Conservation (phyloP, 1,140 invertebrate genomes). For the Ostrea denselamellosa region DNA sequence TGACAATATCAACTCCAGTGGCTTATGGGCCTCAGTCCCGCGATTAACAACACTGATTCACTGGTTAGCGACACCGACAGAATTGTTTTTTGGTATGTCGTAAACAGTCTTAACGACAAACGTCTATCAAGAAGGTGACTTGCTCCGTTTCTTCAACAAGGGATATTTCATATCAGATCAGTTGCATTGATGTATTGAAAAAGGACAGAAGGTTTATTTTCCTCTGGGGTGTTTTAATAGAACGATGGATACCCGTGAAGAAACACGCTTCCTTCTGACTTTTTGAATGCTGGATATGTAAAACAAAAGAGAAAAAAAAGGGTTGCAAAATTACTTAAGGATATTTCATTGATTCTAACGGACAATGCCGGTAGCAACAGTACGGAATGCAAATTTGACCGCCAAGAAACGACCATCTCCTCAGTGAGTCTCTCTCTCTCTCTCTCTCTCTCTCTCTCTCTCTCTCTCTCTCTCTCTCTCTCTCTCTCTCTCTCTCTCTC, state of each 20-base stretch:
- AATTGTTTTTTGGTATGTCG: constrained; percentile 38
- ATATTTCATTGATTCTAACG: background rate
- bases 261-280: background rate
- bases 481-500: background rate
- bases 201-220: background rate
- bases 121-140: constrained; percentile 8
- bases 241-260: background rate
- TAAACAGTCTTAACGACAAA: constrained; percentile 26
- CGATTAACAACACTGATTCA: constrained; percentile 35
- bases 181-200: background rate
- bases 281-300: background rate
- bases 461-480: constrained; percentile 9
- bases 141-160: background rate
- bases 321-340: background rate
- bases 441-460: constrained; percentile 2
- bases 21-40: constrained; percentile 13
- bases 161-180: background rate
- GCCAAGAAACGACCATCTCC: constrained; percentile 33
- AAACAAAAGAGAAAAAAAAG: background rate
- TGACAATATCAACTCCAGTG: constrained; percentile 39
- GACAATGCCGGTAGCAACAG: constrained; percentile 18
- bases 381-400: background rate
- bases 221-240: background rate
- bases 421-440: background rate
- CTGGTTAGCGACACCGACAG: constrained; percentile 21